Percentiles rank a stretch among this genome's conserved stretches.
phyloP scores from a whole-genome alignment of 2,113 vertebrate genomes.

The Dinomys branickii region DNA sequence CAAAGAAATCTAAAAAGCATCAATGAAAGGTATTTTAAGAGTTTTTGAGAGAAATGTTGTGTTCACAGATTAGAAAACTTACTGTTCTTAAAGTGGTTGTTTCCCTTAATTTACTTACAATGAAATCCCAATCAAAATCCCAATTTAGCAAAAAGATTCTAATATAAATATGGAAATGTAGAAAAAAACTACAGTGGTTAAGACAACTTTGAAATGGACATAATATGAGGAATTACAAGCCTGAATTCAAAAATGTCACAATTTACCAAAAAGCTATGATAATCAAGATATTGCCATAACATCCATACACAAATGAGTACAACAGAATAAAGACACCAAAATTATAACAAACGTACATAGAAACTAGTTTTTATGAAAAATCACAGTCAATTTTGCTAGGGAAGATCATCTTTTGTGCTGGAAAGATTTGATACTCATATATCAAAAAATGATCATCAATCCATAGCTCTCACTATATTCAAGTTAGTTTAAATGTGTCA shows the following conservation, averaged over 20 bases:
- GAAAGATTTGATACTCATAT: not conserved
- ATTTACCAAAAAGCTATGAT: not conserved
- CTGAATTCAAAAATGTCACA: not conserved
- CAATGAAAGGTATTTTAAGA: not conserved
- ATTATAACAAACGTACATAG: not conserved
- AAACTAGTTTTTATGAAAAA: not conserved
- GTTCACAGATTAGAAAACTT: not conserved
- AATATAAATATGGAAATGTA: not conserved
- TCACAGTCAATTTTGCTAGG: not conserved
- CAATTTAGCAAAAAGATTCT: not conserved
- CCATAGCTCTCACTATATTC: not conserved
- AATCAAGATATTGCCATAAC: not conserved
- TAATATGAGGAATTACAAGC: not conserved
- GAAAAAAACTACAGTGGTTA: not conserved
- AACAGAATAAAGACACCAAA: not conserved
- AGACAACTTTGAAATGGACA: not conserved
- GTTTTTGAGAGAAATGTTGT: not conserved
- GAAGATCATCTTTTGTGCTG: not conserved
- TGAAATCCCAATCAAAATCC: not conserved
- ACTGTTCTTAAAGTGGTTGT: not conserved
- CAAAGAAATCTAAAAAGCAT: not conserved
- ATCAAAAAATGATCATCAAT: not conserved
- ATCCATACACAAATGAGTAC: not conserved
- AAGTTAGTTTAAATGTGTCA: not conserved
- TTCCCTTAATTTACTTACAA: not conserved